A percentile compares a stretch with the other conserved stretches of the same genome.
Conservation (phyloP, 1,140 invertebrate genomes). For the Euura lappo region DNA sequence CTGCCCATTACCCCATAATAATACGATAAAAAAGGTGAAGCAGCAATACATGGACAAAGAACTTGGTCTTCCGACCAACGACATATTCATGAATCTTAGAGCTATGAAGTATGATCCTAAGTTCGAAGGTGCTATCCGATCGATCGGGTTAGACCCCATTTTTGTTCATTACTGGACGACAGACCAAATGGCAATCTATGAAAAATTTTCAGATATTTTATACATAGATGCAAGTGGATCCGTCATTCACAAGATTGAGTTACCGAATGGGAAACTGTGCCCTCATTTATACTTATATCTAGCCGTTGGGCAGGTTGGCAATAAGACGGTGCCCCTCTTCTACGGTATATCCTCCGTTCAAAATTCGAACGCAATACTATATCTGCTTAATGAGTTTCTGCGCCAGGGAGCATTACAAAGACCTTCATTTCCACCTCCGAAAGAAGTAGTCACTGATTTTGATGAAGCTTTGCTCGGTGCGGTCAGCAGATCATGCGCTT, state of each 20-base stretch:
- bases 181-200: conserved; percentile 19
- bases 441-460: conserved; percentile 16
- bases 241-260: conserved; percentile 11
- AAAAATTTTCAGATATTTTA: not conserved
- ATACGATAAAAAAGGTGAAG: conserved; percentile 16
- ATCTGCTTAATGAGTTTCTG: conserved; percentile 18
- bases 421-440: conserved; percentile 9
- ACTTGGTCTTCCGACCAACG: conserved; percentile 1
- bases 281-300: conserved; percentile 22
- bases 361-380: conserved; percentile 13
- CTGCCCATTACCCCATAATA: conserved; percentile 7
- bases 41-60: conserved; percentile 8
- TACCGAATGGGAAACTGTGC: conserved; percentile 16
- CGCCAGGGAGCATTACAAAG: not conserved
- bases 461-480: conserved; percentile 16
- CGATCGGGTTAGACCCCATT: conserved; percentile 21
- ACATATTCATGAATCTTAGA: conserved; percentile 7
- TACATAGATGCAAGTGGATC: conserved; percentile 19
- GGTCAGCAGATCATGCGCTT: conserved; percentile 3
- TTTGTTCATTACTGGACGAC: conserved; percentile 20
- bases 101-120: conserved; percentile 12
- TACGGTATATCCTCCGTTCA: conserved; percentile 14
- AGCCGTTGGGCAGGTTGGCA: not conserved
- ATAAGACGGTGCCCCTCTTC: conserved; percentile 13
- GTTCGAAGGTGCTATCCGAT: conserved; percentile 1